A percentile compares a stretch with the other conserved stretches of the same genome.
These are phyloP conservation scores for Wiebesia pumilae DNA, from an alignment of 1,140 invertebrate genomes.

Conservation along the genomic window DNA sequence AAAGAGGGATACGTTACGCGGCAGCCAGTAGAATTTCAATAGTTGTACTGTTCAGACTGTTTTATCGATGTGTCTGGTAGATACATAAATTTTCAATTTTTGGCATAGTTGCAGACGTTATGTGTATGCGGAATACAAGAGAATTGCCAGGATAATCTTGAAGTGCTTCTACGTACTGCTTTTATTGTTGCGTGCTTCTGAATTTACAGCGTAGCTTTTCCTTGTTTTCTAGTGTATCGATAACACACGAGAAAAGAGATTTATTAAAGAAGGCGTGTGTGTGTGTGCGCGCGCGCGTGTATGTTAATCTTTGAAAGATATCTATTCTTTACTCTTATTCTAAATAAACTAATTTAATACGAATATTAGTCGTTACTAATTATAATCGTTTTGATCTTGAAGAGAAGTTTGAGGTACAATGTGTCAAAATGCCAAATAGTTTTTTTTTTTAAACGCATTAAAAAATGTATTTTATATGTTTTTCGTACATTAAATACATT, in stretches of 20 bases:
- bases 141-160: conserved; percentile 16
- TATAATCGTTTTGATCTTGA: no score
- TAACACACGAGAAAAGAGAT: neutral
- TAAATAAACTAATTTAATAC: no score
- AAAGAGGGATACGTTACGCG: neutral
- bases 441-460: no score
- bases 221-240: neutral
- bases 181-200: neutral
- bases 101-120: conserved; percentile 10
- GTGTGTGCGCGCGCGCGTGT: no score
- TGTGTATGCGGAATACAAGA: neutral
- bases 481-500: no score
- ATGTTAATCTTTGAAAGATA: no score
- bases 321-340: no score
- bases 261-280: no score
- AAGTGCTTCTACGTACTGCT: neutral
- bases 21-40: conserved; percentile 32
- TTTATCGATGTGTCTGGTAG: conserved; percentile 6
- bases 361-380: no score
- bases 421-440: no score
- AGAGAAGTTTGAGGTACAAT: no score
- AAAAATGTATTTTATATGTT: no score
- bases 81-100: conserved; percentile 27
- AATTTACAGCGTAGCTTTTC: neutral
- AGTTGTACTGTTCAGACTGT: conserved; percentile 10